Percentiles rank a stretch among this genome's conserved stretches.
These are phyloP conservation scores for Heliopora coerulea DNA, from an alignment of 92 coral and sea anemone genomes.

Conservation along the genomic window DNA sequence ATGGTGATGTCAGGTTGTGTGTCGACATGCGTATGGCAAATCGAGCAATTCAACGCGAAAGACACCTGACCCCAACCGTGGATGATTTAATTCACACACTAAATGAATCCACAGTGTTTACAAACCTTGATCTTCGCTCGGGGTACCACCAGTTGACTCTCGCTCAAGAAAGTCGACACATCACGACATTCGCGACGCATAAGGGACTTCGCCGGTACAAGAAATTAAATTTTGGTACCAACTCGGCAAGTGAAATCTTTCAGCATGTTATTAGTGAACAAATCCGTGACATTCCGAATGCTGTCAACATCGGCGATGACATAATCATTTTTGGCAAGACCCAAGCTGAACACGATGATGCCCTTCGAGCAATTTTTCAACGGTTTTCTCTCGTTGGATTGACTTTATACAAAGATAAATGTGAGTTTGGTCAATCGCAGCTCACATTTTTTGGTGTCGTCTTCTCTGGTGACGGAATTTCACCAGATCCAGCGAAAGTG, in stretches of 20 bases:
- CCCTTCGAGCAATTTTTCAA: slow-evolving; percentile 23
- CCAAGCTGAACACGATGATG: slow-evolving; percentile 20
- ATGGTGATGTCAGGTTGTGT: slow-evolving; percentile 50
- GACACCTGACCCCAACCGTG: slow-evolving; percentile 59
- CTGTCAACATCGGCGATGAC: slow-evolving; percentile 12
- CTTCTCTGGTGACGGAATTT: slow-evolving; percentile 20
- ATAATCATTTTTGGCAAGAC: not conserved
- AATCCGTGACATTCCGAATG: slow-evolving; percentile 1
- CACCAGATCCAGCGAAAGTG: slow-evolving; percentile 33
- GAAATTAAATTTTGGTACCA: slow-evolving; percentile 1
- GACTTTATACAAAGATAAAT: not conserved
- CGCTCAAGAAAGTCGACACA: slow-evolving; percentile 47
- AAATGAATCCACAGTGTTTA: slow-evolving; percentile 48
- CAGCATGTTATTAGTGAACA: slow-evolving; percentile 1
- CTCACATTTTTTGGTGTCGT: slow-evolving; percentile 27
- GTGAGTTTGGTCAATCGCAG: slow-evolving; percentile 13
- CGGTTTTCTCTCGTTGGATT: not conserved
- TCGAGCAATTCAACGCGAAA: slow-evolving; percentile 48
- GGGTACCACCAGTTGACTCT: slow-evolving; percentile 61
- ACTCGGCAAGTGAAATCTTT: slow-evolving; percentile 15
- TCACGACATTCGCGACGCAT: slow-evolving; percentile 54
- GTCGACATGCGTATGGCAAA: slow-evolving; percentile 59
- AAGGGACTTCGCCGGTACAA: slow-evolving; percentile 46
- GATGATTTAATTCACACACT: slow-evolving; percentile 49
- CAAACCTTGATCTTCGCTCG: slow-evolving; percentile 54